phyloP scores from a whole-genome alignment of 1,140 invertebrate genomes.

The Cydia pomonella region DNA sequence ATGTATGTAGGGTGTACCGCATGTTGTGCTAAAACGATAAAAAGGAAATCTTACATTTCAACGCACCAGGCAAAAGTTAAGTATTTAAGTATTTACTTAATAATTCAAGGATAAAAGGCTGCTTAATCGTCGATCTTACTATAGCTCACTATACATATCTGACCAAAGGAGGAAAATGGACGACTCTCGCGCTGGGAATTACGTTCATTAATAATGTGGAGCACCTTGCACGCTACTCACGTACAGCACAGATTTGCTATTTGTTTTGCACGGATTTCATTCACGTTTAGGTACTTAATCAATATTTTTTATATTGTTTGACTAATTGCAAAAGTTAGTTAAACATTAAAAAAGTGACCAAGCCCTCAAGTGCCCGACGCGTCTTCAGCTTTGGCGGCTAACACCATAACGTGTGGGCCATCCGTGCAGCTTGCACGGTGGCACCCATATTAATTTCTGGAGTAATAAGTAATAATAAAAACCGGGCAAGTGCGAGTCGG shows the following conservation, averaged over 20 bases:
- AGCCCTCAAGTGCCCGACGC: too few relatives aligned
- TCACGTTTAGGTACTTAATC: neutral
- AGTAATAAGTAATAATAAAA: too few relatives aligned
- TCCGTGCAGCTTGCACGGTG: too few relatives aligned
- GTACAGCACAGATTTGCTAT: neutral
- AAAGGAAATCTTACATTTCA: neutral
- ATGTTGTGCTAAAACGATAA: neutral
- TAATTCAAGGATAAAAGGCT: neutral
- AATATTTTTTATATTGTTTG: too few relatives aligned
- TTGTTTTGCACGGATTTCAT: neutral
- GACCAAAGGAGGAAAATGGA: neutral
- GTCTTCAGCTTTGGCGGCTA: too few relatives aligned
- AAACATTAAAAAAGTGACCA: too few relatives aligned
- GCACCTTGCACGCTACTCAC: neutral
- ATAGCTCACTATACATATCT: too few relatives aligned
- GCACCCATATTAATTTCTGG: too few relatives aligned
- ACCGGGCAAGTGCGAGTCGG: too few relatives aligned
- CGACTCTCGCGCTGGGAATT: slow-evolving; percentile 19
- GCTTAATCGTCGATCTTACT: neutral
- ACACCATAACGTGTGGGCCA: too few relatives aligned
- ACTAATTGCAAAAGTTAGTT: too few relatives aligned
- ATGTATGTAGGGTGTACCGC: too few relatives aligned
- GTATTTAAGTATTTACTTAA: neutral
- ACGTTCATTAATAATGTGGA: slow-evolving; percentile 8
- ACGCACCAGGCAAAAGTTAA: neutral